Evolutionary conservation across 1,140 invertebrate species (phyloP), one percentile per base, ranked within the genome.

Genomic region (Papilio xuthus): DNA sequence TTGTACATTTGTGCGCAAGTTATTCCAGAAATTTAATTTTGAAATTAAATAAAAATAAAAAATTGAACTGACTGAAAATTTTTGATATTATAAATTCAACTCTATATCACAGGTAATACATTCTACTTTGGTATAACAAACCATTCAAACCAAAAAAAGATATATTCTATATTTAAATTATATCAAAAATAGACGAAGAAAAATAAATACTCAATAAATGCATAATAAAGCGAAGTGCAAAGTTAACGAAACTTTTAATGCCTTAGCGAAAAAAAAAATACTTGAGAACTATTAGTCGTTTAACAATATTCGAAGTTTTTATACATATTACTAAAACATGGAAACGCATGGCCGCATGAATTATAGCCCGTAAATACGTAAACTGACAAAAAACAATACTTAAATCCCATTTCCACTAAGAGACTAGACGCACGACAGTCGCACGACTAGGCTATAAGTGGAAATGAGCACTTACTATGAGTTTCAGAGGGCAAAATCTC

Each of bases 31-130:
- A 26, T 44, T 3, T n/a, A 47, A 47, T 26, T 63, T 63, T 23
- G 9, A 56, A 20, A 47, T 1, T 41, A 60, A 13, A n/a, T 28
- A n/a, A 76, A 60, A 10, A 41, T 4, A 37, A 9, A n/a, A n/a
- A n/a, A n/a, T n/a, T n/a, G n/a, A n/a, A n/a, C n/a, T n/a, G n/a
- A n/a, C n/a, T n/a, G n/a, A n/a, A n/a, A n/a, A n/a, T n/a, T n/a
- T n/a, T n/a, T n/a, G n/a, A n/a, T n/a, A n/a, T n/a, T n/a, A n/a
- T 20, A 75, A 73, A 41, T 60, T 60, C 74, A 76, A 42, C 50
- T 76, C 74, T 76, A 53, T 74, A 76, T 76, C 74, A 76, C 74
- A 76, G 32, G 28, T 42, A 63, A 75, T 76, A 76, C 74, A 60
- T 76, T 37, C 32, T 76, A 76, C 74, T 76, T 76, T 76, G 74